These are phyloP conservation scores for Monopis laevigella DNA, from an alignment of 2,888 invertebrate genomes.

Conservation along the genomic window DNA sequence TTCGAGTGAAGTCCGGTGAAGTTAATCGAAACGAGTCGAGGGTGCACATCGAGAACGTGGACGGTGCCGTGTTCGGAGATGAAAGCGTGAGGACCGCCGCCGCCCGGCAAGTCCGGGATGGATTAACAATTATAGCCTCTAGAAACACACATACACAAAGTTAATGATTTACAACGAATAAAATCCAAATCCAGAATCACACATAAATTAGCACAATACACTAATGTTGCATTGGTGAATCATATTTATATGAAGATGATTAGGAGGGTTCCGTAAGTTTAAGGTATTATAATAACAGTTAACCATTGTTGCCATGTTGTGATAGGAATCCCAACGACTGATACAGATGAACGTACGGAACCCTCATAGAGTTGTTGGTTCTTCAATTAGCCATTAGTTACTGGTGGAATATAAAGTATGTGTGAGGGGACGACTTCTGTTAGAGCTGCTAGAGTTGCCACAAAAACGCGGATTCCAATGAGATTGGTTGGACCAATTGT, in stretches of 20 bases:
- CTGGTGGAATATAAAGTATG: conserved; percentile 13
- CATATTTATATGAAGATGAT: conserved; percentile 21
- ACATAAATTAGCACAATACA: conserved; percentile 64
- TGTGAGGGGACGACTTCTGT: conserved; percentile 35
- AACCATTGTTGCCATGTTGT: too few relatives aligned
- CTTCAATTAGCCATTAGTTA: conserved; percentile 29
- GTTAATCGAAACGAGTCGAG: conserved; percentile 13
- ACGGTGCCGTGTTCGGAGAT: background rate
- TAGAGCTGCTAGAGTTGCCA: conserved; percentile 27
- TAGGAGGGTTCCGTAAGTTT: conserved; percentile 52
- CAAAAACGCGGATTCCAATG: conserved; percentile 4
- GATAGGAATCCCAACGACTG: conserved; percentile 28
- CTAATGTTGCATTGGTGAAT: conserved; percentile 54
- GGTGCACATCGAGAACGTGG: conserved; percentile 1
- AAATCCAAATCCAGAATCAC: conserved; percentile 64
- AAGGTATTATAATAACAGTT: too few relatives aligned
- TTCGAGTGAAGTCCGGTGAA: conserved; percentile 12
- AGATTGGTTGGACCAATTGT: conserved; percentile 6
- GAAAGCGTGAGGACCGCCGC: conserved; percentile 19
- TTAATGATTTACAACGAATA: conserved; percentile 62
- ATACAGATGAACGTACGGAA: conserved; percentile 44
- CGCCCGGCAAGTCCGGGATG: conserved; percentile 39
- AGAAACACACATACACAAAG: conserved; percentile 65
- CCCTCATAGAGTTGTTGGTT: conserved; percentile 33
- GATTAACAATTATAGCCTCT: conserved; percentile 41